These are phyloP conservation scores for Drymodes brunneopygia DNA, from an alignment of 2,113 vertebrate species.

Conservation along the genomic window DNA sequence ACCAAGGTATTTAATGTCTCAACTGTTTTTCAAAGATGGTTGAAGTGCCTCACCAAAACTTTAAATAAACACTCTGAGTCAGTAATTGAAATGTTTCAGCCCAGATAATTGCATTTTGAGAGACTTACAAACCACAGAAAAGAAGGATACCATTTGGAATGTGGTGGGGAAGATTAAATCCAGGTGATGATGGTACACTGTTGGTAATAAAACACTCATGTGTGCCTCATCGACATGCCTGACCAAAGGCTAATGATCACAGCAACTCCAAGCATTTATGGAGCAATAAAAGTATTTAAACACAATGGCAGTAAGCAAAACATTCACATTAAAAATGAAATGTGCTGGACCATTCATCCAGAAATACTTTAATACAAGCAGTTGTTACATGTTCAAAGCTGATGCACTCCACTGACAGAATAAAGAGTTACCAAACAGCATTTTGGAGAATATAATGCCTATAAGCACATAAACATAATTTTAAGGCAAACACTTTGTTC, in stretches of 20 bases:
- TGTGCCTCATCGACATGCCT: neutral
- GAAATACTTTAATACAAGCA: neutral
- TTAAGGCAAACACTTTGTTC: neutral
- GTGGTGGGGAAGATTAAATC: neutral
- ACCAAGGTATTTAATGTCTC: neutral
- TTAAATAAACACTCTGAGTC: conserved; percentile 20
- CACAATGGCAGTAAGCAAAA: neutral
- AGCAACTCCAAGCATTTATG: neutral
- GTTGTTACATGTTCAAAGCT: neutral
- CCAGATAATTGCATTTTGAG: neutral
- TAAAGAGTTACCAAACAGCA: neutral
- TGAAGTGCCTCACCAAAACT: neutral
- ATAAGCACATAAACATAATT: neutral
- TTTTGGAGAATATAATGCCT: neutral
- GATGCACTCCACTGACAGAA: neutral
- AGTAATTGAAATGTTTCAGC: neutral
- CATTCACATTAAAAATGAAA: neutral
- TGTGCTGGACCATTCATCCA: neutral
- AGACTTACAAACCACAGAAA: neutral
- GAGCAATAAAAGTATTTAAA: neutral
- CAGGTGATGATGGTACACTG: neutral
- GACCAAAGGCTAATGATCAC: neutral
- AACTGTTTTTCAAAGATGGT: neutral
- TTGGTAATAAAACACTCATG: neutral
- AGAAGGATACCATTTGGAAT: neutral